These are phyloP conservation scores for Hemaris fuciformis DNA, from an alignment of 2,888 invertebrate genomes.

Conservation along the genomic window DNA sequence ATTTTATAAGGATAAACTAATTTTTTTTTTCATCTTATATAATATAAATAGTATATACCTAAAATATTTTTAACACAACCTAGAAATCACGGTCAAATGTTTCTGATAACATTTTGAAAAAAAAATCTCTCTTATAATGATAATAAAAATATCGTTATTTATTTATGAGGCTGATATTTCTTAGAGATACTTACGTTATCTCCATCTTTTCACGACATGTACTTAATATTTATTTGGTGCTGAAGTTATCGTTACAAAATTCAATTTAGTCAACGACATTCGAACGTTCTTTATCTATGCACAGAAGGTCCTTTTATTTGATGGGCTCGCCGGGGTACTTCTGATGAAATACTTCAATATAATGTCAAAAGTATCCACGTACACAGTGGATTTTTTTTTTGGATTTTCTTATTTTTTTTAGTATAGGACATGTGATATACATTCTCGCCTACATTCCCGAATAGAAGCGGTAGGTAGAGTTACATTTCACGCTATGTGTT, in stretches of 20 bases:
- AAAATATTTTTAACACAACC: no score
- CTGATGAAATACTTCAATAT: conserved; percentile 54
- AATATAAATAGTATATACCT: no score
- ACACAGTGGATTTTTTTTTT: not conserved
- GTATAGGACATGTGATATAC: not conserved
- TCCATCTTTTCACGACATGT: conserved; percentile 42
- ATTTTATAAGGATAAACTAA: no score
- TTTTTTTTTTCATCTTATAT: no score
- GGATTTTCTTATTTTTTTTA: not conserved
- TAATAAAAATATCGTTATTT: conserved; percentile 2
- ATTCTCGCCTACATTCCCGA: no score
- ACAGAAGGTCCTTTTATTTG: conserved; percentile 79
- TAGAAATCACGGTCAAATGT: not conserved
- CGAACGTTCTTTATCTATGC: conserved; percentile 77
- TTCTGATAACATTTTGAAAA: not conserved
- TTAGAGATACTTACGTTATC: conserved; percentile 29
- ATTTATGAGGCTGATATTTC: not conserved
- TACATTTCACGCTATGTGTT: no score
- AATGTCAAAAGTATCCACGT: conserved; percentile 47
- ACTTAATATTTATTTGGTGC: conserved; percentile 62
- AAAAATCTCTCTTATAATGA: not conserved
- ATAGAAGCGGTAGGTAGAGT: no score
- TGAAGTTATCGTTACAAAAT: conserved; percentile 70
- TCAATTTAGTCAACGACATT: conserved; percentile 76
- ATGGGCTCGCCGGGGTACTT: conserved; percentile 67